Base-by-base conservation (phyloP, 2,888 invertebrate species). In the Amblyteles armatorius region DNA sequence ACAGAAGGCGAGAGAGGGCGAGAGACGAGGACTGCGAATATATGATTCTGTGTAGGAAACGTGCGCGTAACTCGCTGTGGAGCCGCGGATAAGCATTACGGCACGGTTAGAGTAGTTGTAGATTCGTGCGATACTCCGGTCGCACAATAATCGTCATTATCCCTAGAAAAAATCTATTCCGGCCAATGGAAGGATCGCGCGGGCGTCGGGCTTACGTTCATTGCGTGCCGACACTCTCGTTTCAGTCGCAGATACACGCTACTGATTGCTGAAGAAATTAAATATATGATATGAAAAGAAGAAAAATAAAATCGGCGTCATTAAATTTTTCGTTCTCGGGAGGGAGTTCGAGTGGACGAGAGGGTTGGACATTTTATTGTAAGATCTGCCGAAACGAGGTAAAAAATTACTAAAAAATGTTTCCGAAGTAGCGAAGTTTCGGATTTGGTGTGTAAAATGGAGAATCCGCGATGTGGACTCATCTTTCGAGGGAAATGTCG, bases 101-200 rank as follows among this genome's bases (percentile, higher is more conserved):
- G 67, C 9, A 26, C 13, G 13, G 55, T 55, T 40, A 36, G 26
- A 68, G 68, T 68, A 60, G 73, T 63, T 63, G 63, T 74, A 63
- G 48, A 73, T 73, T 63, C 57, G 29, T 29, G 33, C 16, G 74
- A 74, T 74, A 74, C 4, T 26, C 29, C 60, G 44, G n/a, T 36
- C 60, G 19, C 57, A 44, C 22, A 44, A 57, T 73, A 73, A 73
- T 73, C 60, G 29, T 73, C n/a, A 73, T 60, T 73, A 73, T 73
- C 60, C 44, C 11, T 44, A 44, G 55, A 55, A 60, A 40, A 60
- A 73, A 60, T 48, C 60, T 73, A 26, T 57, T 44, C 36, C 29
- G 73, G 52, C 67, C 67, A 36, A 67, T 77, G 55, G 57, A 67
- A 77, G 26, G 55, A 68, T 36, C 19, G 68, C 16, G 36, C 55